These are phyloP conservation scores for Tetragnatha montana DNA, from an alignment of 2,888 invertebrate genomes.

Conservation along the genomic window DNA sequence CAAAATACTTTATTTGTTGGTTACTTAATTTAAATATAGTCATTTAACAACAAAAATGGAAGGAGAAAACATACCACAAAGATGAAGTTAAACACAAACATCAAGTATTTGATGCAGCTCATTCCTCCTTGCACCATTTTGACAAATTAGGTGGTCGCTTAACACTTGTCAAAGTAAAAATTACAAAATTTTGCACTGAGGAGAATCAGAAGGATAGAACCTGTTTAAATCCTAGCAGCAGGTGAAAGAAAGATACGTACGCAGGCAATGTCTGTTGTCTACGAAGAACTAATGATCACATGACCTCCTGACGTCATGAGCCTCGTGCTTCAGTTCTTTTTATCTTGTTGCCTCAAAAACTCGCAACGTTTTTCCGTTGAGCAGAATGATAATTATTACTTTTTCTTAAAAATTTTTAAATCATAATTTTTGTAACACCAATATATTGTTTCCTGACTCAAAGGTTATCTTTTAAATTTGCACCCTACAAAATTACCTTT, in stretches of 20 bases:
- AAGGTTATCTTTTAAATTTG: too few species aligned
- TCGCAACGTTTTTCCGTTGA: neutral
- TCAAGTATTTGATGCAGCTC: conserved; percentile 91
- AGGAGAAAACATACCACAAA: conserved; percentile 85
- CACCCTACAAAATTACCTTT: too few species aligned
- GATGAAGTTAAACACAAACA: conserved; percentile 90
- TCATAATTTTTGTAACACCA: too few species aligned
- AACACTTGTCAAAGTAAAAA: conserved; percentile 20
- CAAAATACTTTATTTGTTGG: too few species aligned
- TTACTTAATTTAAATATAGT: too few species aligned
- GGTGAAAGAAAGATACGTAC: conserved; percentile 7
- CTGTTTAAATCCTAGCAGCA: conserved; percentile 14
- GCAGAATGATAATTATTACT: neutral
- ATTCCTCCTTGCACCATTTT: conserved; percentile 86
- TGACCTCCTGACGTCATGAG: conserved; percentile 50
- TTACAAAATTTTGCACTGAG: conserved; percentile 16
- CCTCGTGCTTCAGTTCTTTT: conserved; percentile 26
- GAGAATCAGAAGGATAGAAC: neutral
- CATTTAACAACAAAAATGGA: too few species aligned
- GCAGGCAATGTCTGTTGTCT: conserved; percentile 17
- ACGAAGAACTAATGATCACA: conserved; percentile 42
- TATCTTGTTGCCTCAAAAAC: neutral
- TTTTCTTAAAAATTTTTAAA: too few species aligned
- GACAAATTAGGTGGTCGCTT: conserved; percentile 12
- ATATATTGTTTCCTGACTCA: too few species aligned